A percentile compares a stretch with the other conserved stretches of the same genome.
Conservation (phyloP, 2,888 invertebrate genomes). For the Chironomus tentans region DNA sequence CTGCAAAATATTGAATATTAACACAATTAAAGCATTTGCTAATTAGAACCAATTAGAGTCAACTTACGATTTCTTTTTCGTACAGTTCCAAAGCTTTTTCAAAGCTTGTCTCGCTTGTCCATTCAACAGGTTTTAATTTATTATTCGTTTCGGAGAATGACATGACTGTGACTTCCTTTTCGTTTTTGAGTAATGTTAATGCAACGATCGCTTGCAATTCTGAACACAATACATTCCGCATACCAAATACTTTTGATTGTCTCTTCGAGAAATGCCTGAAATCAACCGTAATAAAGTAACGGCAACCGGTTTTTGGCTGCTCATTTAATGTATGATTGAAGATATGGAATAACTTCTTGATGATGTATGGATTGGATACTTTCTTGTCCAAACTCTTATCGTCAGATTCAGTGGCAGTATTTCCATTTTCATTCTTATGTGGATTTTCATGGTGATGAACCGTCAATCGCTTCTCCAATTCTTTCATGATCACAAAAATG, state of each 20-base stretch:
- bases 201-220: slow-evolving; percentile 11
- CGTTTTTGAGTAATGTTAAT: background rate
- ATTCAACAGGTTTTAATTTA: background rate
- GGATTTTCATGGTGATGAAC: background rate
- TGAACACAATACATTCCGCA: background rate
- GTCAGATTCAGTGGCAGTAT: background rate
- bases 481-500: background rate
- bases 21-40: too few relatives aligned
- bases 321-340: background rate
- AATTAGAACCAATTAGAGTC: too few relatives aligned
- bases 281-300: slow-evolving; percentile 12
- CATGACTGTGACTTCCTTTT: slow-evolving; percentile 14
- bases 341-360: background rate
- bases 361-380: slow-evolving; percentile 4
- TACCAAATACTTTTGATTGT: background rate
- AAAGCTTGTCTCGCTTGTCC: background rate
- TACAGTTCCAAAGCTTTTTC: slow-evolving; percentile 16
- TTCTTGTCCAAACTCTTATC: background rate
- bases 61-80: slow-evolving; percentile 4
- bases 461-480: background rate
- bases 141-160: background rate
- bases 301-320: background rate
- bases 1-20: background rate
- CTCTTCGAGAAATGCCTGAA: slow-evolving; percentile 5
- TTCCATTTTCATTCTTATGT: background rate